Percentiles rank a stretch among this genome's conserved stretches.
These are phyloP conservation scores for Oreochromis tanganicae DNA, from an alignment of 2,113 vertebrate species.

Conservation along the genomic window DNA sequence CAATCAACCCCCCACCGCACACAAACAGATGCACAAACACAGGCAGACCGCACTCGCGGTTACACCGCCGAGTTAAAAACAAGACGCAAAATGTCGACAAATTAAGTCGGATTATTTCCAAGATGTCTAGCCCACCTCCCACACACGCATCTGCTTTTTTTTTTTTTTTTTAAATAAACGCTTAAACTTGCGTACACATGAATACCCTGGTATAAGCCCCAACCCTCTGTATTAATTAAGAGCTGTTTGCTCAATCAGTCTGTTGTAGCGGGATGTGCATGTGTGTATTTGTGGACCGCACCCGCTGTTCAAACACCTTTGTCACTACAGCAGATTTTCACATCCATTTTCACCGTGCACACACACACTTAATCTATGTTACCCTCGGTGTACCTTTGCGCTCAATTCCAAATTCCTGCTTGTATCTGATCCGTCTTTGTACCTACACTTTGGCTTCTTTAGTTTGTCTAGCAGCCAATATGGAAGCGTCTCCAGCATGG, in stretches of 20 bases:
- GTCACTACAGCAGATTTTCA: conserved; percentile 41
- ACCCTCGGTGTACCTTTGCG: not conserved
- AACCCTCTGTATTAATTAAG: conserved; percentile 46
- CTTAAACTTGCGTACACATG: conserved; percentile 1
- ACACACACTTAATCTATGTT: conserved; percentile 6
- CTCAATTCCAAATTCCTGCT: not conserved
- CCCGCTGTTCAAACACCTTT: conserved; percentile 39
- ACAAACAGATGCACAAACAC: conserved; percentile 18
- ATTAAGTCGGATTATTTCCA: conserved; percentile 18
- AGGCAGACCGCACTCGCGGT: not conserved
- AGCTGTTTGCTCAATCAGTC: conserved; percentile 56
- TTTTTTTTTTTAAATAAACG: not conserved
- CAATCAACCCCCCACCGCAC: conserved; percentile 40
- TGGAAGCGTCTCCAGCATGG: not conserved
- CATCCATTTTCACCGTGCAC: not conserved
- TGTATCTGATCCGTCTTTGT: not conserved
- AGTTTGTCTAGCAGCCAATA: not conserved
- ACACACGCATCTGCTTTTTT: not conserved
- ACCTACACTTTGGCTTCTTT: not conserved
- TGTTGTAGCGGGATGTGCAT: not conserved
- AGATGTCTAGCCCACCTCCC: not conserved
- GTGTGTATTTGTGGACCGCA: not conserved
- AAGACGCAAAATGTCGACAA: conserved; percentile 3
- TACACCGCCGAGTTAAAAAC: not conserved
- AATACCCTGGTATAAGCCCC: conserved; percentile 5